phyloP scores from a whole-genome alignment of 2,888 invertebrate species.

The Vanessa cardui region DNA sequence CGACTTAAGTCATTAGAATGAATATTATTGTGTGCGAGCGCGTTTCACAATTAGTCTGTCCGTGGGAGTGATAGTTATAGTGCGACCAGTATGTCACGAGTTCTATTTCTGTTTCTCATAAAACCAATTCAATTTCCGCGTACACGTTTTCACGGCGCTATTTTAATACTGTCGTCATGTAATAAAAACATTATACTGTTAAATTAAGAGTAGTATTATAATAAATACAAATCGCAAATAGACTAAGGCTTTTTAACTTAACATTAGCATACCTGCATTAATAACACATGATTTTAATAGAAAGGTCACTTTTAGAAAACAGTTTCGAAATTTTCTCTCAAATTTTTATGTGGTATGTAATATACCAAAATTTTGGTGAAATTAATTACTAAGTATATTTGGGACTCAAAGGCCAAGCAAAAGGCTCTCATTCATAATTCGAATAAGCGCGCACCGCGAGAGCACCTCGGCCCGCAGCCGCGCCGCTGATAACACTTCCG shows the following conservation, averaged over 20 bases:
- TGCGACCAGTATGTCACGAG: conserved; percentile 31
- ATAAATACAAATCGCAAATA: no score
- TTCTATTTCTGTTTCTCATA: conserved; percentile 56
- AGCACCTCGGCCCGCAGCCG: conserved; percentile 10
- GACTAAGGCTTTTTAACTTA: no score
- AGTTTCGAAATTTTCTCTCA: background rate
- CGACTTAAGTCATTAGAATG: no score
- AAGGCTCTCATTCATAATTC: conserved; percentile 5
- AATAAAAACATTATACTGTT: conserved; percentile 11
- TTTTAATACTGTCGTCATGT: conserved; percentile 44
- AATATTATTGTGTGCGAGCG: no score
- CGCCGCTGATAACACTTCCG: conserved; percentile 60
- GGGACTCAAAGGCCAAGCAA: background rate
- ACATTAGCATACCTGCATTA: no score
- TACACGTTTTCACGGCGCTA: conserved; percentile 53
- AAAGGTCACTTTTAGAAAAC: no score
- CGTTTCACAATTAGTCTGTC: conserved; percentile 1
- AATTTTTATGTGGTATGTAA: background rate
- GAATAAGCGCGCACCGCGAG: background rate
- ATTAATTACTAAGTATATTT: no score
- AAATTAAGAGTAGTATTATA: no score
- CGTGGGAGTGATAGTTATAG: conserved; percentile 9
- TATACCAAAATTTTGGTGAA: no score
- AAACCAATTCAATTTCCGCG: conserved; percentile 60
- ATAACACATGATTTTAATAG: no score